Conservation (phyloP, 2,797 vertebrate species). For the Leptoclinus maculatus region DNA sequence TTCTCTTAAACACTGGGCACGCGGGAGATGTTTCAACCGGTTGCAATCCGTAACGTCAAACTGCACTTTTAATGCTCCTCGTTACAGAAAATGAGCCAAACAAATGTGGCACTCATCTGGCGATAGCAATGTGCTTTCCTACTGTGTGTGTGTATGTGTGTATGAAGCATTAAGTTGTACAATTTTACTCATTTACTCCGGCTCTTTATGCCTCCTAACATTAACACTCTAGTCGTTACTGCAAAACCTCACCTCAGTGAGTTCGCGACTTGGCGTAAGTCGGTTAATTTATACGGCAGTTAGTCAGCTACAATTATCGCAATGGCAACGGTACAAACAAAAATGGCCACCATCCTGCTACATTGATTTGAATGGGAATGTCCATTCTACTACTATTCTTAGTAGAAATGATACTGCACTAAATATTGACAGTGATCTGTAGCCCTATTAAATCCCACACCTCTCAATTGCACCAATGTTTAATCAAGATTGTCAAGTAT, state of each 20-base stretch:
- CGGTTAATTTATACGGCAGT: neutral
- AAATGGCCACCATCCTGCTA: neutral
- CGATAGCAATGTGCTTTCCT: neutral
- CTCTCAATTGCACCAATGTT: neutral
- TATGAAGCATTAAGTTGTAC: neutral
- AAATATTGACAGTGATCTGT: neutral
- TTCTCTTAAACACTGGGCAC: too few species aligned
- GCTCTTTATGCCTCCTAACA: neutral
- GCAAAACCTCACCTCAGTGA: neutral
- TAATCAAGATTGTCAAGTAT: neutral
- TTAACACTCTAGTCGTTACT: neutral
- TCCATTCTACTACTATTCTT: neutral
- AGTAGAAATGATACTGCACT: neutral
- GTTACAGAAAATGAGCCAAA: neutral
- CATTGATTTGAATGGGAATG: neutral
- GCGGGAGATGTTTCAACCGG: neutral
- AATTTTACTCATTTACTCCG: neutral
- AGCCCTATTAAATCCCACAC: neutral
- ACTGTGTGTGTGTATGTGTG: neutral
- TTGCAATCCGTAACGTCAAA: neutral
- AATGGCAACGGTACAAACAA: neutral
- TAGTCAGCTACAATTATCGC: neutral
- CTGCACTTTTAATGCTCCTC: too few species aligned
- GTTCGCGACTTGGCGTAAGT: neutral
- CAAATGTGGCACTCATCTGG: neutral